Base-by-base conservation (phyloP, 1,140 invertebrate genomes). In the Scaptomyza montana region DNA sequence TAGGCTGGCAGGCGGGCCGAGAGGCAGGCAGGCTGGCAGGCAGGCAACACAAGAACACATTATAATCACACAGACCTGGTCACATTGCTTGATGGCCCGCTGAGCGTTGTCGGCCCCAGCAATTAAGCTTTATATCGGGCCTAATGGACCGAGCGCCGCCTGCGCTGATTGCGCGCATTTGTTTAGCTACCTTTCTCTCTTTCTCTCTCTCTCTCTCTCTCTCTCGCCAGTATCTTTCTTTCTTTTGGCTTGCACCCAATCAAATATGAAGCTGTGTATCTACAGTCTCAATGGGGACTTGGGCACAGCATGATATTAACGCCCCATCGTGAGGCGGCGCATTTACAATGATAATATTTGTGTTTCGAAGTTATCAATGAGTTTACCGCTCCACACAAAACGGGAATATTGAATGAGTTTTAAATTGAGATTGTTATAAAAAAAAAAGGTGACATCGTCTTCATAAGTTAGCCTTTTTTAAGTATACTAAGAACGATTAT, bases 51-150 rank as follows among this genome's bases (percentile, higher is more conserved):
- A 49, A 33, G 60, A 53, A 47, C 69, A 63, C 75, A 82, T 65
- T 62, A 84, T 59, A 79, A 80, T 77, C 80, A 84, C 61, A 36
- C 7, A 36, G 59, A 66, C 60, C 82, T 69, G 74, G 82, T 86
- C 82, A 81, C 82, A 85, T 75, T 78, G 78, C 60, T 71, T 63
- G 68, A 9, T 36, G 33, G 6, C 89, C 84, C 71, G 89, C 77
- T 80, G 90, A 61, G 80, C 78, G 63, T 80, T 90, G 65, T 70
- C 82, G 63, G 86, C 81, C 74, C 77, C 72, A 77, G 89, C 90
- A 91, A 91, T 91, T 91, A 91, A 91, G 90, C 87, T 85, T 90
- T 91, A 90, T 90, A 91, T 91, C 89, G 78, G 79, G 81, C 82
- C 90, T 91, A 91, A 91, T 91, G 90, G 90, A 90, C 90, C 67